phyloP scores from a whole-genome alignment of 2,113 vertebrate species.

The Catharus bicknelli region DNA sequence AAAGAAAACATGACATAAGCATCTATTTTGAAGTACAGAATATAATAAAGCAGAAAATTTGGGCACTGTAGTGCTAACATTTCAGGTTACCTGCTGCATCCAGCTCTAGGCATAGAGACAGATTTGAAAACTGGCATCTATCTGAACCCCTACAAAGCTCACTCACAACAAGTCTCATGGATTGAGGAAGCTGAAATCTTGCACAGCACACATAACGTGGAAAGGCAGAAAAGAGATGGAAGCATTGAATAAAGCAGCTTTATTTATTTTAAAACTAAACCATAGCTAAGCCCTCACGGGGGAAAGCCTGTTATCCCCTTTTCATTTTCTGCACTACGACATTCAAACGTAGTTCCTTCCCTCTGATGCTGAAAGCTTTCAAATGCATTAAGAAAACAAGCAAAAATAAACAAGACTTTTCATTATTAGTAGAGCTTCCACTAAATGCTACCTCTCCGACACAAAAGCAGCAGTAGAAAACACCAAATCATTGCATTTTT shows the following conservation, averaged over 20 bases:
- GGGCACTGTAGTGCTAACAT: not conserved
- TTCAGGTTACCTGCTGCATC: not conserved
- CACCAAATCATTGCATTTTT: slow-evolving; percentile 26
- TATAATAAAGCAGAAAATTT: not conserved
- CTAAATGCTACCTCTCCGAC: slow-evolving; percentile 19
- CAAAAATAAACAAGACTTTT: slow-evolving; percentile 14
- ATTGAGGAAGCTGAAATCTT: not conserved
- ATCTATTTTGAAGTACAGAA: not conserved
- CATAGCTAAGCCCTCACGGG: not conserved
- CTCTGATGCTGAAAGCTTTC: slow-evolving; percentile 30
- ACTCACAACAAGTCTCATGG: not conserved
- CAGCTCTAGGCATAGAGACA: not conserved
- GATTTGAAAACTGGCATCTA: not conserved
- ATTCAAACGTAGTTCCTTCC: not conserved
- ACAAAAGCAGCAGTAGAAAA: slow-evolving; percentile 30
- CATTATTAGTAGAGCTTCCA: not conserved
- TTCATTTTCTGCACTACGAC: slow-evolving; percentile 11
- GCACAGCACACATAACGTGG: not conserved
- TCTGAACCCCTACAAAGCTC: not conserved
- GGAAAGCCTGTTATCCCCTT: slow-evolving; percentile 3
- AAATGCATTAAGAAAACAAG: slow-evolving; percentile 28
- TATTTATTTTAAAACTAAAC: slow-evolving; percentile 14
- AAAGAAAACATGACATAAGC: not conserved
- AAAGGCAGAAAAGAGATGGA: slow-evolving; percentile 13
- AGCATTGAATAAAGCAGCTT: slow-evolving; percentile 29